Evolutionary conservation across 1,140 invertebrate genomes (phyloP).

Genomic region (Aphaenogaster floridana): DNA sequence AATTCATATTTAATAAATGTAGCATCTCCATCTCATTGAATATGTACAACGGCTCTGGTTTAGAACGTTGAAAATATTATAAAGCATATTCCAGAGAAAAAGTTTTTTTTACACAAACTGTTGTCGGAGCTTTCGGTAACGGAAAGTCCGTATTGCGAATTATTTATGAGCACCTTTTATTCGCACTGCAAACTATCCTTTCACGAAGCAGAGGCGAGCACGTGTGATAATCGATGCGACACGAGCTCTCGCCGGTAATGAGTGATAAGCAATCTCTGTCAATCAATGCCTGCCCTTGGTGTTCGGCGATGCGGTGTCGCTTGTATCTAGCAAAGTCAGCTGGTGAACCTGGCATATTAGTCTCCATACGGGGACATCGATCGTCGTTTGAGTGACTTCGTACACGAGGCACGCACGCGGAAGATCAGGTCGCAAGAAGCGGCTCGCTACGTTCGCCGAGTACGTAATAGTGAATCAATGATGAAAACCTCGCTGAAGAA

Average conservation of each 20-base stretch:
- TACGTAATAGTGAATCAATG: constrained; percentile 47
- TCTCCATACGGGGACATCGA: constrained; percentile 72
- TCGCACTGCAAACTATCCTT: not conserved
- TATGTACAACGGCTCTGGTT: not conserved
- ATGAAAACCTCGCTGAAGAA: constrained; percentile 1
- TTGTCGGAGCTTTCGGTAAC: not conserved
- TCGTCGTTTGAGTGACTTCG: constrained; percentile 69
- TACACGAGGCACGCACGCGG: constrained; percentile 74
- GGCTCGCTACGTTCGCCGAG: constrained; percentile 13
- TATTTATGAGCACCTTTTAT: not conserved
- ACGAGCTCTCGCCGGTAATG: constrained; percentile 38
- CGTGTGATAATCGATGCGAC: constrained; percentile 39
- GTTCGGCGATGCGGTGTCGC: constrained; percentile 18
- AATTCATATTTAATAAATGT: not conserved
- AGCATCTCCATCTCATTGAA: not conserved
- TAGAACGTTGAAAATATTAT: not conserved
- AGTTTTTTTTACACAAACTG: not conserved
- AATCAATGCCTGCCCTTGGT: constrained; percentile 55
- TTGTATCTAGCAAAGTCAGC: constrained; percentile 36
- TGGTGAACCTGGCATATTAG: constrained; percentile 70
- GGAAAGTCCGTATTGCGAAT: not conserved
- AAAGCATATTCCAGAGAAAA: not conserved
- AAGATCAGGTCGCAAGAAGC: constrained; percentile 71
- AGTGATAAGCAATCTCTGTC: constrained; percentile 63
- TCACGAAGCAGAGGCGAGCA: not conserved